Base-by-base conservation (phyloP, 2,888 invertebrate species). In the Chrysolina oricalcia region DNA sequence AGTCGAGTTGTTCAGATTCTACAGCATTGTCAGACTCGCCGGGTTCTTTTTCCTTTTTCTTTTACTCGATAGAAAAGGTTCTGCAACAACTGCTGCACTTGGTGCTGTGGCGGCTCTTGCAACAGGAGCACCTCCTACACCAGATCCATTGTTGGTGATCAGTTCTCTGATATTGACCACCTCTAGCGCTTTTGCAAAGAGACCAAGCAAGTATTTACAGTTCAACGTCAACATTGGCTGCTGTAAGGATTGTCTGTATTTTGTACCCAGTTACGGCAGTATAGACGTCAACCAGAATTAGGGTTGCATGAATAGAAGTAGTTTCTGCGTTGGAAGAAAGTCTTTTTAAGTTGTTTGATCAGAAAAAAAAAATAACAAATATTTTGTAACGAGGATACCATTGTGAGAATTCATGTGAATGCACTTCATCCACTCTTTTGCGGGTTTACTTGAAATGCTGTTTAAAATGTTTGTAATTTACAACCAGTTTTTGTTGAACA, bases 131-230 rank as follows among this genome's bases (percentile, higher is more conserved):
- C 95, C 92, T 76, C 97, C 98, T 74, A 95, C 97, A 80, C 97
- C 96, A 67, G 97, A 95, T 21, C 98, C 97, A 86, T 98, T 94
- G 90, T 95, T 97, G 80, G 97, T 96, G 89, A 98, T 96, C 86
- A 98, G 91, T 78, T 97, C 96, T 86, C 96, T 97, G 72, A 99
- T 94, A 88, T 97, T 97, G 81, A 98, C 91, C 80, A 97, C 97
- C 89, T 98, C 98, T 82, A 99, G 90, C 53, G 98, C 97, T 90
- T 98, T 98, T 81, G 99, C 97, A 89, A 99, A 99, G 74, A 99
- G 93, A 85, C 98, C 97, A 59, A 99, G 98, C 99, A 99, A 99
- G 91, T 98, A 99, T 21, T n/a, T n/a, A n/a, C n/a, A 99, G 98
- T 89, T 99, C 99, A 53, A 99, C 95, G 80, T 96, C 96, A 76